Conservation (phyloP, 2,113 vertebrate species). For the Colossoma macropomum region DNA sequence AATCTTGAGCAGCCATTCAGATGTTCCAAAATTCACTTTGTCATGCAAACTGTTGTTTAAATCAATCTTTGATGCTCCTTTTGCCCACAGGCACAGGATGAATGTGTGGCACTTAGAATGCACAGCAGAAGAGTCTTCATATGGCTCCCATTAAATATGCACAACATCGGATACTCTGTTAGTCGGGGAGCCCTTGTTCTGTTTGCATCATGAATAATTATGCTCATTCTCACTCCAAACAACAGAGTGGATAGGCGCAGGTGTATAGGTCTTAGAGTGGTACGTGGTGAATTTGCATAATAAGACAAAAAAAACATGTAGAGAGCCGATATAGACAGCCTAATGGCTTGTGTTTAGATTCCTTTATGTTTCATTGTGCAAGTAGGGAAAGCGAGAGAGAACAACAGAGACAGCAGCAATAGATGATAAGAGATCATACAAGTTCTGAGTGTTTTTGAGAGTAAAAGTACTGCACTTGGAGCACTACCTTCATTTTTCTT, state of each 20-base stretch:
- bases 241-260: constrained; percentile 9
- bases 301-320: constrained; percentile 4
- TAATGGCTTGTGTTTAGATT: constrained; percentile 14
- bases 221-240: constrained; percentile 25
- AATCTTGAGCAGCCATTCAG: constrained; percentile 6
- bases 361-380: constrained; percentile 9
- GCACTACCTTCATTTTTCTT: background rate
- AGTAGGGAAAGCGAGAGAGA: background rate
- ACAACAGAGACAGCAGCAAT: background rate
- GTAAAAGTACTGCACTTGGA: background rate
- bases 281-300: constrained; percentile 13
- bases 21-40: constrained; percentile 20
- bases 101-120: constrained; percentile 2
- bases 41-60: constrained; percentile 19
- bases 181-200: constrained; percentile 35
- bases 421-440: background rate
- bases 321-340: background rate
- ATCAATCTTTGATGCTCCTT: constrained; percentile 23
- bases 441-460: background rate
- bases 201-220: constrained; percentile 48
- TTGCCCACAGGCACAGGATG: background rate
- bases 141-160: constrained; percentile 43
- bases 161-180: constrained; percentile 16
- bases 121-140: constrained; percentile 9
- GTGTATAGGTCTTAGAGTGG: constrained; percentile 9